Evolutionary conservation across 2,797 vertebrate species (phyloP).

Genomic region (Hylomyscus alleni): DNA sequence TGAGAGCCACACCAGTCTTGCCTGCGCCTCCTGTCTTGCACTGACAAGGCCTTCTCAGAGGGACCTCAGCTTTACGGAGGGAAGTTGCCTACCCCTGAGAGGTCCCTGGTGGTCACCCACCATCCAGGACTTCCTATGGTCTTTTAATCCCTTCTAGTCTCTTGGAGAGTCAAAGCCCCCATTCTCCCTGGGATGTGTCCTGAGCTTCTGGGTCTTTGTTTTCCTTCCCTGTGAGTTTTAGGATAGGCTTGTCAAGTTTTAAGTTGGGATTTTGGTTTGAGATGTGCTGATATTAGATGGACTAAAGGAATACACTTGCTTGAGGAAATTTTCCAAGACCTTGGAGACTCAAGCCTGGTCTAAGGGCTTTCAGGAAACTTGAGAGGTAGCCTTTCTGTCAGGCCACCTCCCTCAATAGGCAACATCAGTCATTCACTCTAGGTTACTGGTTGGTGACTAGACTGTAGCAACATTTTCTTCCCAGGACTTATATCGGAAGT

Average conservation of each 20-base stretch:
- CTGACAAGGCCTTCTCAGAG: background rate
- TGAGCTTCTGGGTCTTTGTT: constrained; percentile 4
- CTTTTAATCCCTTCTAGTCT: background rate
- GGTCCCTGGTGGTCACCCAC: background rate
- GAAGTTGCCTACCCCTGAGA: background rate
- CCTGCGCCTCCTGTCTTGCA: background rate
- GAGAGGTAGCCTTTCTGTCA: background rate
- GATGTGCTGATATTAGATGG: background rate
- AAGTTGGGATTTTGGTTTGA: background rate
- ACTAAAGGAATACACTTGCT: background rate
- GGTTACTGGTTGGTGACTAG: background rate
- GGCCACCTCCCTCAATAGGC: background rate
- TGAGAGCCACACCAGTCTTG: background rate
- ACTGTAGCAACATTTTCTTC: background rate
- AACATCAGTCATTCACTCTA: background rate
- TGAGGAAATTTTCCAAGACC: background rate
- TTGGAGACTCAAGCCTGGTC: background rate
- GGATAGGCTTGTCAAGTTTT: background rate
- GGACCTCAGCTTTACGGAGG: background rate
- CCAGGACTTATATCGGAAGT: background rate
- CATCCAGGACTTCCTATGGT: too few species aligned
- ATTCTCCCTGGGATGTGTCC: background rate
- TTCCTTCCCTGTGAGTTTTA: background rate
- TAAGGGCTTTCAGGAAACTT: background rate
- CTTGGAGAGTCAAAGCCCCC: background rate